Percentiles rank a stretch among this genome's conserved stretches.
phyloP scores from a whole-genome alignment of 53 echinoderm and acorn worm species.

The Zoroaster sp. region DNA sequence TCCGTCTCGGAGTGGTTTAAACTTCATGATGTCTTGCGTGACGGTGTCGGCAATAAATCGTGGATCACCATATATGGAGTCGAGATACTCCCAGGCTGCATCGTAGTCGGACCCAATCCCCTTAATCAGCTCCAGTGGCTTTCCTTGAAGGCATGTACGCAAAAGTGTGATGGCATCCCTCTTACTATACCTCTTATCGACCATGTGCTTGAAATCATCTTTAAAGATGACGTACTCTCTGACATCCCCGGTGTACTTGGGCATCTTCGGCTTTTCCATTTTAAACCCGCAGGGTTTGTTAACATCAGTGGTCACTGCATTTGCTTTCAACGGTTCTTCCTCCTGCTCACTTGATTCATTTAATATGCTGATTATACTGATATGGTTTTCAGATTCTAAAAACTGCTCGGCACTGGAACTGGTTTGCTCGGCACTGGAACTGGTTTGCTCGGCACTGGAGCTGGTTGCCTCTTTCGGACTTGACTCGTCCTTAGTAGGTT shows the following conservation, averaged over 20 bases:
- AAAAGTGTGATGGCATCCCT: conserved; percentile 64
- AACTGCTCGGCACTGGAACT: neutral
- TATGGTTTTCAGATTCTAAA: neutral
- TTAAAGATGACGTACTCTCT: neutral
- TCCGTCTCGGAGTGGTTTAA: conserved; percentile 41
- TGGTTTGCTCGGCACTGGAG: neutral
- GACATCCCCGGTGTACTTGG: neutral
- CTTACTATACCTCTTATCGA: conserved; percentile 25
- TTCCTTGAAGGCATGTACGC: conserved; percentile 54
- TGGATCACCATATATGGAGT: conserved; percentile 64
- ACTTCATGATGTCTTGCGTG: conserved; percentile 54
- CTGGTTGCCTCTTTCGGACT: neutral
- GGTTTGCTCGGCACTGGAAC: too few relatives aligned
- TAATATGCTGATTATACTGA: neutral
- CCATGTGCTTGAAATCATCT: conserved; percentile 56
- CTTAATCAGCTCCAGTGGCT: conserved; percentile 56
- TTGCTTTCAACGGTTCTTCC: neutral
- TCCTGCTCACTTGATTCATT: neutral
- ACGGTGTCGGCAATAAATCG: conserved; percentile 64
- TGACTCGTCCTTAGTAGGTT: neutral
- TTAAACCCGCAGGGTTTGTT: neutral
- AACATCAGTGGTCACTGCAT: neutral
- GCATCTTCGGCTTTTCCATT: conserved; percentile 13
- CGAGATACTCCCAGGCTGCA: conserved; percentile 61
- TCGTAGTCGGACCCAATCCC: conserved; percentile 59